A percentile compares a stretch with the other conserved stretches of the same genome.
Conservation (phyloP, 2,113 vertebrate species). For the Myotis yumanensis region DNA sequence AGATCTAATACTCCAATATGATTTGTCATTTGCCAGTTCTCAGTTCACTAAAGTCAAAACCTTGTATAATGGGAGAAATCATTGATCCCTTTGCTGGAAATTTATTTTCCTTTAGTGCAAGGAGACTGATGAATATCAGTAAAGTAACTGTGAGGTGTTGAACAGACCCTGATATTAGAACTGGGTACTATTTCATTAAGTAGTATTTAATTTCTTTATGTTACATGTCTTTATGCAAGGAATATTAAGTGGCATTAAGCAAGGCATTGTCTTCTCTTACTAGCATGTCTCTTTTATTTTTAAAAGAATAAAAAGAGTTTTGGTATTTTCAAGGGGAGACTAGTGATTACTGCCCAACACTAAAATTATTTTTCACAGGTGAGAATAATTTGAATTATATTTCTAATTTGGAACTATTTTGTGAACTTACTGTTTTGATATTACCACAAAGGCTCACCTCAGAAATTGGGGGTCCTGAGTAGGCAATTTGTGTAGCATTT, state of each 20-base stretch:
- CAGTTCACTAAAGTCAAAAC: not conserved
- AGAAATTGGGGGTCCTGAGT: not conserved
- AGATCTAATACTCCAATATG: not conserved
- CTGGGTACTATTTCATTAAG: not conserved
- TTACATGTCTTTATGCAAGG: not conserved
- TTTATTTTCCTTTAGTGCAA: not conserved
- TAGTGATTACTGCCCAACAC: not conserved
- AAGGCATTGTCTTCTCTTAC: not conserved
- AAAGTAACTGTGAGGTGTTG: not conserved
- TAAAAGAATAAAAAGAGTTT: not conserved
- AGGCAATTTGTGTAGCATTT: not conserved
- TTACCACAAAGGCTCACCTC: not conserved
- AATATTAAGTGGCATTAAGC: not conserved
- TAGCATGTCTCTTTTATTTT: too few species aligned
- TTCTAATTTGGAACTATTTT: not conserved
- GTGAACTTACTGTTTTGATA: not conserved
- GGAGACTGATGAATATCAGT: not conserved
- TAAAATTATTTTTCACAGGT: not conserved
- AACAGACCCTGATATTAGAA: not conserved
- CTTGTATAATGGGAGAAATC: not conserved
- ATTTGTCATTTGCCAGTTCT: not conserved
- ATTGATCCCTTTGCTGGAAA: not conserved
- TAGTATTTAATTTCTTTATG: not conserved
- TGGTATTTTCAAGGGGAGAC: not conserved
- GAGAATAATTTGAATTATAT: not conserved